Conservation (phyloP, 2,113 vertebrate genomes). For the Rhadina sibilatrix region DNA sequence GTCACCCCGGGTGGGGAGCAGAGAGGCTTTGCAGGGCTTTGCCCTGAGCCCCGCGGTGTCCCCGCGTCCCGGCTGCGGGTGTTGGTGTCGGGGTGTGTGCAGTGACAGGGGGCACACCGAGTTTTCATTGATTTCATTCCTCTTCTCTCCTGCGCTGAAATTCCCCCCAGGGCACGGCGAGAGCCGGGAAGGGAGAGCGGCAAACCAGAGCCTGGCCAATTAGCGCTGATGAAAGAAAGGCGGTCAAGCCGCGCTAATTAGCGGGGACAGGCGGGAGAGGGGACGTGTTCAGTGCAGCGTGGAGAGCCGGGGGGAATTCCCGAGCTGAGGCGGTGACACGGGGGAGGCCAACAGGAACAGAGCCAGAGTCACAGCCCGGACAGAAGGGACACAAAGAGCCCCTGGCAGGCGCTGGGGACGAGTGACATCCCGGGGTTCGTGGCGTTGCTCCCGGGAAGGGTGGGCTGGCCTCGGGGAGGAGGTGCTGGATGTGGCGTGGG, state of each 20-base stretch:
- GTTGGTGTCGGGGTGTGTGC: neutral
- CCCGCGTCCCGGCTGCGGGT: neutral
- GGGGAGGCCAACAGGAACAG: neutral
- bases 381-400: neutral
- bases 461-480: neutral
- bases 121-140: neutral
- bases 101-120: accelerated
- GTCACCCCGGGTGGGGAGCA: neutral
- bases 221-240: neutral
- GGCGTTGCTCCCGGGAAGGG: accelerated
- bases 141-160: neutral
- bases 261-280: neutral
- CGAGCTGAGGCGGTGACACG: neutral
- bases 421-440: accelerated
- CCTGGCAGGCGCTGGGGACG: accelerated
- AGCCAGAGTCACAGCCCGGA: neutral
- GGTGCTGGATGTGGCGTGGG: neutral
- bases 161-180: neutral
- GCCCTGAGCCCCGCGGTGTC: neutral
- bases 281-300: neutral
- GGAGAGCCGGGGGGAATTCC: neutral
- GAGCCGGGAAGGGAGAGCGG: neutral
- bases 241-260: neutral
- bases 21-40: neutral
- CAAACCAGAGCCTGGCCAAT: neutral